phyloP scores from a whole-genome alignment of 2,797 vertebrate genomes.

The Cottoperca gobio region DNA sequence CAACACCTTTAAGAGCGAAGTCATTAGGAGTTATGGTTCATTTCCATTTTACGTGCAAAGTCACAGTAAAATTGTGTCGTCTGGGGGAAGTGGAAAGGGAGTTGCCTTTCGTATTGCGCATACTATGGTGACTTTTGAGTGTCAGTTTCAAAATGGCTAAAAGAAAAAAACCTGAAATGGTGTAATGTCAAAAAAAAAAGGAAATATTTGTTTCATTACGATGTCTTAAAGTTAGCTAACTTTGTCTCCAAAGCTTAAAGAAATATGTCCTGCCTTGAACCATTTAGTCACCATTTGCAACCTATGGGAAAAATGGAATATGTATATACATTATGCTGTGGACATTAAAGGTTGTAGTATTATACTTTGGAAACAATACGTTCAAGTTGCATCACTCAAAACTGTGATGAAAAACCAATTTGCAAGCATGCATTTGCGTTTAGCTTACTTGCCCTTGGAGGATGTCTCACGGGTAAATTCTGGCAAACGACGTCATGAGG shows the following conservation, averaged over 20 bases:
- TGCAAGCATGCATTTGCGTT: conserved; percentile 18
- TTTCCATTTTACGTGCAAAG: not conserved
- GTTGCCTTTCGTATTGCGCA: not conserved
- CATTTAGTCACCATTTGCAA: not conserved
- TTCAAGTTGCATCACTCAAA: conserved; percentile 17
- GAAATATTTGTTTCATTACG: not conserved
- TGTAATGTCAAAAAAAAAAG: no score
- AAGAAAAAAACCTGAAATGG: not conserved
- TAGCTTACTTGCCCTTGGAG: conserved; percentile 24
- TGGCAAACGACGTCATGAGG: conserved; percentile 58
- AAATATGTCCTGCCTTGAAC: not conserved
- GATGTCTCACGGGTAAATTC: conserved; percentile 32
- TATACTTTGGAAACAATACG: conserved; percentile 20
- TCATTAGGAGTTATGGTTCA: not conserved
- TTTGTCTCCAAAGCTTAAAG: not conserved
- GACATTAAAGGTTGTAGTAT: no score
- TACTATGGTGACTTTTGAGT: not conserved
- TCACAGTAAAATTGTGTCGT: not conserved
- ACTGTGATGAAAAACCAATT: conserved; percentile 33
- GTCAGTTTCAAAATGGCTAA: not conserved
- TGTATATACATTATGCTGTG: not conserved
- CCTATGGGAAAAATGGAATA: not conserved
- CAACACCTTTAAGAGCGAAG: not conserved
- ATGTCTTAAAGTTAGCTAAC: not conserved
- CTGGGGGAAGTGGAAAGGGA: not conserved